These are phyloP conservation scores for Cnemophilus loriae DNA, from an alignment of 2,113 vertebrate genomes.

Conservation along the genomic window DNA sequence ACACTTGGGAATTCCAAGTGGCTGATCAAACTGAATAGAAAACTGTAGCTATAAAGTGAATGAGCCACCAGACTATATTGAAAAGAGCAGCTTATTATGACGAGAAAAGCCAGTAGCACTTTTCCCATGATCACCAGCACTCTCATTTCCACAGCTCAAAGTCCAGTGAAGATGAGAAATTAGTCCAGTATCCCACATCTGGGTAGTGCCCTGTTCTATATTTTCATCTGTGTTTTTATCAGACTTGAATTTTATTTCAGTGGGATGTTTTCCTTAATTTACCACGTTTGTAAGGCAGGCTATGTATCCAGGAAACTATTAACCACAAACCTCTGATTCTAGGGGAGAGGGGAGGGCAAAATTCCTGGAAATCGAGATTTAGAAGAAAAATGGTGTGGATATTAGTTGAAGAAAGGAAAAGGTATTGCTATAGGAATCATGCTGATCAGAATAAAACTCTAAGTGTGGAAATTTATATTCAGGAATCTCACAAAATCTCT, in stretches of 20 bases:
- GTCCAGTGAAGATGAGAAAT: neutral
- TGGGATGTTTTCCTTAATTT: neutral
- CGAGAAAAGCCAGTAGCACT: constrained; percentile 23
- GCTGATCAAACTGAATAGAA: constrained; percentile 63
- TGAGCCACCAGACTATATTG: constrained; percentile 36
- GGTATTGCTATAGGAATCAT: neutral
- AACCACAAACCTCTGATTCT: neutral
- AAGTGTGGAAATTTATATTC: neutral
- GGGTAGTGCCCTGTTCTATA: neutral
- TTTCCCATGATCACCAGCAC: constrained; percentile 37
- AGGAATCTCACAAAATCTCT: neutral
- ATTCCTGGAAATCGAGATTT: neutral
- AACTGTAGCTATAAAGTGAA: constrained; percentile 59
- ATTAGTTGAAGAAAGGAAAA: neutral
- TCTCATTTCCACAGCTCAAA: constrained; percentile 1
- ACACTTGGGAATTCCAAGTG: constrained; percentile 65
- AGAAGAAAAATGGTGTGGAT: neutral
- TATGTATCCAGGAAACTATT: constrained; percentile 4
- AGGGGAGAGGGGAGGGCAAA: neutral
- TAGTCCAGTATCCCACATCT: neutral
- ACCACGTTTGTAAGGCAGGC: neutral
- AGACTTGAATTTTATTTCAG: neutral
- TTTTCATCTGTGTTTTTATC: neutral
- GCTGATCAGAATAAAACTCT: neutral
- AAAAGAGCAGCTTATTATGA: constrained; percentile 57